phyloP scores from a whole-genome alignment of 2,113 vertebrate genomes.

The Oriolus oriolus region DNA sequence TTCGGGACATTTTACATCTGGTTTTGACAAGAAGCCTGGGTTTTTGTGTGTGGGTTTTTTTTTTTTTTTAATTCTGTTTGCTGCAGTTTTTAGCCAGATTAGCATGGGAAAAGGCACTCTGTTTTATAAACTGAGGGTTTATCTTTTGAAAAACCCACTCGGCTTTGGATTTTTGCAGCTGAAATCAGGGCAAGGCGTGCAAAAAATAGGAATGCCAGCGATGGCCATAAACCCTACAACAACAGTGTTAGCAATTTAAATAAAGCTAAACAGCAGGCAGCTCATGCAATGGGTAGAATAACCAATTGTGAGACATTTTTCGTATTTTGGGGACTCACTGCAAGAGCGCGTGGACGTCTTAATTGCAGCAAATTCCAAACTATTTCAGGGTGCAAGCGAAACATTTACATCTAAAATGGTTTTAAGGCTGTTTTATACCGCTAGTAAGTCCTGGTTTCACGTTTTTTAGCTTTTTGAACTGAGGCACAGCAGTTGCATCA shows the following conservation, averaged over 20 bases:
- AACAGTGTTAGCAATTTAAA: neutral
- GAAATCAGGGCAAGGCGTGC: neutral
- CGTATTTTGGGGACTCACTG: neutral
- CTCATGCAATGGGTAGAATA: neutral
- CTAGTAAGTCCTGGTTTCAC: neutral
- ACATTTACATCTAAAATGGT: neutral
- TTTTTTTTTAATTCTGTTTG: neutral
- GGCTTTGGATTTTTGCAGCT: neutral
- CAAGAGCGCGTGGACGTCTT: neutral
- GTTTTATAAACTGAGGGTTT: neutral
- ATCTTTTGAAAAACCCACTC: neutral
- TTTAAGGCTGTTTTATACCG: neutral
- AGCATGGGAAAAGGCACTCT: neutral
- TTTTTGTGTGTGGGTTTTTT: neutral
- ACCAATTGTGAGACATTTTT: neutral
- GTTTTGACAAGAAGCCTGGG: conserved; percentile 63
- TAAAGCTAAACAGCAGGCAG: neutral
- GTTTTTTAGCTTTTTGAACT: neutral
- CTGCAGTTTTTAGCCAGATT: neutral
- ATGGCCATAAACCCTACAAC: neutral
- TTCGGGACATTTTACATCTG: conserved; percentile 72
- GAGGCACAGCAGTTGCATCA: neutral
- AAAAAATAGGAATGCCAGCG: neutral
- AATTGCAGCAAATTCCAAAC: neutral
- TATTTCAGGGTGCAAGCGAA: neutral